phyloP scores from a whole-genome alignment of 2,113 vertebrate species.

The Paramormyrops kingsleyae region DNA sequence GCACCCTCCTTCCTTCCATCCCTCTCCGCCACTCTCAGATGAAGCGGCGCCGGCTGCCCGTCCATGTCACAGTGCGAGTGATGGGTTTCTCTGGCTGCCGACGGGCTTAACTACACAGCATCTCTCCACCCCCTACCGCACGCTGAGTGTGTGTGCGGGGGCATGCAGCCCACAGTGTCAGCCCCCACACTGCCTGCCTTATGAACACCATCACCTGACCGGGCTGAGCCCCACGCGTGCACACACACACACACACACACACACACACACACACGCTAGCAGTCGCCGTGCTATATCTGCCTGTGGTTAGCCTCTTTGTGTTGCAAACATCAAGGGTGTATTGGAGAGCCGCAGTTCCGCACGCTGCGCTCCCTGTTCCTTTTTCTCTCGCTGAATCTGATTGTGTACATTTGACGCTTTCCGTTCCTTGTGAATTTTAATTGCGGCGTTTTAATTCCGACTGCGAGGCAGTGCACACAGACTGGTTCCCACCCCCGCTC shows the following conservation, averaged over 20 bases:
- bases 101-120: conserved; percentile 47
- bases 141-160: conserved; percentile 25
- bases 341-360: neutral
- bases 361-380: neutral
- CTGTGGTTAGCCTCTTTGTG: neutral
- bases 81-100: conserved; percentile 44
- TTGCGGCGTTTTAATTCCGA: neutral
- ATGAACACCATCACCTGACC: conserved; percentile 35
- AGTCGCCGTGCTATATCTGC: neutral
- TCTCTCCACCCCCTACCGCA: conserved; percentile 43
- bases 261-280: neutral
- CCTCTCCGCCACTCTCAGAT: conserved; percentile 22
- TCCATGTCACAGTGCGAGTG: conserved; percentile 42
- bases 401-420: neutral
- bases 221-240: neutral
- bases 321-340: neutral
- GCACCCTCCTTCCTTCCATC: conserved; percentile 30
- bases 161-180: conserved; percentile 42
- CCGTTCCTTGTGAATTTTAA: neutral
- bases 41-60: neutral
- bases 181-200: conserved; percentile 30
- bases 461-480: neutral
- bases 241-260: neutral
- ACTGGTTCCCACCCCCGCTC: neutral
- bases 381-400: neutral